These are phyloP conservation scores for Allolobophora icterica DNA, from an alignment of 2,888 invertebrate species.

Conservation along the genomic window DNA sequence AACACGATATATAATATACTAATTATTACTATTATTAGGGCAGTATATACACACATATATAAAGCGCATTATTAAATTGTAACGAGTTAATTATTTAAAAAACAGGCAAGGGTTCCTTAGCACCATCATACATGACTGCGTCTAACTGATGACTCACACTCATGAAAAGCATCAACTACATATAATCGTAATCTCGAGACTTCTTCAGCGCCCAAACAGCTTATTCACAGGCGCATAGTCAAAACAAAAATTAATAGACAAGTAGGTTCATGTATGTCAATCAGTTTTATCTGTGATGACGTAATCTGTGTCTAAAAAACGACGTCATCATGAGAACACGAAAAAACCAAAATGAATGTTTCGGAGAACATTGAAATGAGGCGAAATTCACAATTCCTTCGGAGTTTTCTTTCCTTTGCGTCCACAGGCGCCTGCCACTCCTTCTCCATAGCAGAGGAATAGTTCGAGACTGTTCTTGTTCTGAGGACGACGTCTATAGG, in stretches of 20 bases:
- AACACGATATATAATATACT: too few species aligned
- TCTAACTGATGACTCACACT: too few species aligned
- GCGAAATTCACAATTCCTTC: not conserved
- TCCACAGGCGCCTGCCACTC: slow-evolving; percentile 35
- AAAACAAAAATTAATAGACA: not conserved
- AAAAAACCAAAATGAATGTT: not conserved
- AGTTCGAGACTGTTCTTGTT: slow-evolving; percentile 47
- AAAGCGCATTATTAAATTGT: too few species aligned
- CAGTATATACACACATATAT: too few species aligned
- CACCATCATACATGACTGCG: too few species aligned
- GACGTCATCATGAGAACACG: not conserved
- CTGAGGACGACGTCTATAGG: slow-evolving; percentile 47
- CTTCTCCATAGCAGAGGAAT: slow-evolving; percentile 53
- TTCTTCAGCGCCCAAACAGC: too few species aligned
- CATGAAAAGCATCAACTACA: too few species aligned
- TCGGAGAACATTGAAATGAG: not conserved
- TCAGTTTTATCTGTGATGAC: not conserved
- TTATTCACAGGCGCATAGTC: too few species aligned
- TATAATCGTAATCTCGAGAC: too few species aligned
- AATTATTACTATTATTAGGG: too few species aligned
- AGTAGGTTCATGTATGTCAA: not conserved
- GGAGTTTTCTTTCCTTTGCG: not conserved
- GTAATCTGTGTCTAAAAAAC: not conserved
- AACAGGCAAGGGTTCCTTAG: too few species aligned
- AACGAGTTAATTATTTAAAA: too few species aligned